Base-by-base conservation (phyloP, 2,113 vertebrate genomes). In the Panthera leo region DNA sequence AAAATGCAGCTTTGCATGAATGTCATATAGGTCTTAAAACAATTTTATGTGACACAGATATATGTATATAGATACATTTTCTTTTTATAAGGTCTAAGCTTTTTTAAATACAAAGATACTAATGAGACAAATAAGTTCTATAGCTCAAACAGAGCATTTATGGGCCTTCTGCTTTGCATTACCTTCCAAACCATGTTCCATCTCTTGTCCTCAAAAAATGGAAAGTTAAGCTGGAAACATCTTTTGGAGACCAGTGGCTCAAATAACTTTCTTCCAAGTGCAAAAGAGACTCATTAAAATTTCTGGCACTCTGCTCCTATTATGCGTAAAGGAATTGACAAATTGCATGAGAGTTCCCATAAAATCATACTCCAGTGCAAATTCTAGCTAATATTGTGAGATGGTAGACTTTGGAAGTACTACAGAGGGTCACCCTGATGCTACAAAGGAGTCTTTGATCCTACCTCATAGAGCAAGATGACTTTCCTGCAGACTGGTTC, bases 121-220 rank as follows among this genome's bases (percentile, higher is more conserved):
- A 97, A 97, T 98, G 97, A 98, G 98, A 98, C 89, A 92, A 98
- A 97, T 94, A 97, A 98, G 90, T 98, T 95, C 89, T 82, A 97
- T 94, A 89, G 78, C 90, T 98, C 89, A 96, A 98, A 94, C 76
- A 97, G 68, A 94, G 92, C 51, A 90, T 45, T 86, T 96, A 97
- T 87, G 92, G 91, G 86, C 39, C 91, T 98, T 98, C 79, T 75
- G 85, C 95, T 98, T 80, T 84, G 48, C 94, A 97, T 98, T 98
- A 98, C 70, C 95, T 98, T 97, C 97, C 96, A 98, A 98, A 97
- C 97, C 53, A 98, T 97, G 97, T 98, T 88, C 86, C 94, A 97
- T 97, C 97, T 91, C 94, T 97, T 96, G 70, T 75, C 94, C 89
- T 97, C 48, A 97, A 76, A 97, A 92, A 97, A 97, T 94, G 48